A percentile compares a stretch with the other conserved stretches of the same genome.
Evolutionary conservation across 2,113 vertebrate genomes (phyloP).

Genomic region (Callorhinus ursinus): DNA sequence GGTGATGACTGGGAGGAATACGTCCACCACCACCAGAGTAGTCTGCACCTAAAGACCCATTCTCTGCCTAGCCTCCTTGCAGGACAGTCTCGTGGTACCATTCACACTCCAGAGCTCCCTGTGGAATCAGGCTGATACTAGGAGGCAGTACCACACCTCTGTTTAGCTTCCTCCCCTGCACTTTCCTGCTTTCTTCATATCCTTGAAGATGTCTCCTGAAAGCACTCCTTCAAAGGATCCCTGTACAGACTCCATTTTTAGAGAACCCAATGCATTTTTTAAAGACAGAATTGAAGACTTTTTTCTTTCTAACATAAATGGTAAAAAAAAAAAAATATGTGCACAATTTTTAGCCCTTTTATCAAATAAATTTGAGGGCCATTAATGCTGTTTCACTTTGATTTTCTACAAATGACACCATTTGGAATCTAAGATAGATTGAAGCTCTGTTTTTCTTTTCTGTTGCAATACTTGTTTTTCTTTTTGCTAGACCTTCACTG

Average conservation of each 20-base stretch:
- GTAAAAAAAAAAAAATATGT: not conserved
- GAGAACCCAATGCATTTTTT: not conserved
- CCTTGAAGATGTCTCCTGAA: not conserved
- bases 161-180: not conserved
- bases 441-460: not conserved
- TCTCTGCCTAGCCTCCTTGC: not conserved
- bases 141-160: not conserved
- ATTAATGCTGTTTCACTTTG: not conserved
- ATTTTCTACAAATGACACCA: not conserved
- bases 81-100: not conserved
- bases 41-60: not conserved
- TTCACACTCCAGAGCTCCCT: not conserved
- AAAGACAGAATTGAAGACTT: not conserved
- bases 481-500: not conserved
- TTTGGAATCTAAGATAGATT: not conserved
- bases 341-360: conserved; percentile 24
- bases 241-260: not conserved
- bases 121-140: not conserved
- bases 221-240: not conserved
- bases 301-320: not conserved
- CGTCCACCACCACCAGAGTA: not conserved
- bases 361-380: not conserved
- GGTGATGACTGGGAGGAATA: not conserved
- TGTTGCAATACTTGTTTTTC: not conserved
- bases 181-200: not conserved